Percentiles rank a stretch among this genome's conserved stretches.
Conservation (phyloP, 2,113 vertebrate genomes). For the Clarias magur region DNA sequence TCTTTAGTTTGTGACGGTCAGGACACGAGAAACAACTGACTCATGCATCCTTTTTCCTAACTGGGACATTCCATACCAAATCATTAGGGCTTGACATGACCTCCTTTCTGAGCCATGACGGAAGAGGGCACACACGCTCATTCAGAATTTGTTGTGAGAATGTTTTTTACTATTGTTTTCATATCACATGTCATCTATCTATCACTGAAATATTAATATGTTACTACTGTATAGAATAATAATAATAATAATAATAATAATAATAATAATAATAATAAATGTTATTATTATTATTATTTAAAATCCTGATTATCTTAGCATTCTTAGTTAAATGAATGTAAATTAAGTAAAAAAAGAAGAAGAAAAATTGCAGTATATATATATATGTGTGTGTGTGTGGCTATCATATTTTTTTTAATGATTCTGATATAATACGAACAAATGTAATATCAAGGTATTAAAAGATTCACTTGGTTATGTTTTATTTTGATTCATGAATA, state of each 20-base stretch:
- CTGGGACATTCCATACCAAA: slow-evolving; percentile 26
- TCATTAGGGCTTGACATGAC: neutral
- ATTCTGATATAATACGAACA: neutral
- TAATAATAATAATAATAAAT: too few relatives aligned
- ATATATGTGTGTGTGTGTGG: too few relatives aligned
- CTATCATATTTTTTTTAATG: neutral
- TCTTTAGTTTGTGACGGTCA: slow-evolving; percentile 58
- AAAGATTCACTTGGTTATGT: neutral
- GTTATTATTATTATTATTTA: too few relatives aligned
- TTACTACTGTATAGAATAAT: too few relatives aligned
- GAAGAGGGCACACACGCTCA: neutral
- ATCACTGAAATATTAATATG: too few relatives aligned
- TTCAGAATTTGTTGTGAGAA: neutral
- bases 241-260: too few relatives aligned
- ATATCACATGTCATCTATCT: too few relatives aligned
- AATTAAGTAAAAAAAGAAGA: too few relatives aligned
- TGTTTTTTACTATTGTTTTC: too few relatives aligned
- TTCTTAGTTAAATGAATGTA: too few relatives aligned
- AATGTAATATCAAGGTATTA: neutral
- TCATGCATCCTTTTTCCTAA: slow-evolving; percentile 39
- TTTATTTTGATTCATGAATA: neutral
- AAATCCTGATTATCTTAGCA: too few relatives aligned
- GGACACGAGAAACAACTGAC: slow-evolving; percentile 60
- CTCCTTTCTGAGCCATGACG: neutral
- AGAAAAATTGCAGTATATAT: too few relatives aligned